These are phyloP conservation scores for Heliconius nattereri DNA, from an alignment of 1,140 invertebrate species.

Conservation along the genomic window DNA sequence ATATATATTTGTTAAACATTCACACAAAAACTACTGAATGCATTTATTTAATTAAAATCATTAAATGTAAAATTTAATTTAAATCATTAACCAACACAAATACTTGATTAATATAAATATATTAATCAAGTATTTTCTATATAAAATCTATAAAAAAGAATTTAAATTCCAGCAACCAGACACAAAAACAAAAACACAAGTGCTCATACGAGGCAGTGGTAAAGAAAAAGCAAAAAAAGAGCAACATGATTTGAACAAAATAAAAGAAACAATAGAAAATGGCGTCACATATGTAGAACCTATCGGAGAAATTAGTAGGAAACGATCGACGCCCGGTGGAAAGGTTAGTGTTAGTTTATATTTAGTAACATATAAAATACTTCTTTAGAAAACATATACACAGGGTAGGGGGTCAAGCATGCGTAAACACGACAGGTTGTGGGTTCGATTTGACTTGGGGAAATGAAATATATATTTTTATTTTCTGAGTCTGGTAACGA, in stretches of 20 bases:
- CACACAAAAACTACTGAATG: too few species aligned
- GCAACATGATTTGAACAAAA: conserved; percentile 54
- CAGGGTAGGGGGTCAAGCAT: background rate
- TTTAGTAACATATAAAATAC: background rate
- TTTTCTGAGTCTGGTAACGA: too few species aligned
- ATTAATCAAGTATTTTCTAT: too few species aligned
- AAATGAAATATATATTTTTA: too few species aligned
- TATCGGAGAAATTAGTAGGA: conserved; percentile 61
- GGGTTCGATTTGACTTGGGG: too few species aligned
- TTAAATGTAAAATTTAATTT: too few species aligned
- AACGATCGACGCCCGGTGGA: conserved; percentile 56
- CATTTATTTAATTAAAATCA: too few species aligned
- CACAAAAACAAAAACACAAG: conserved; percentile 71
- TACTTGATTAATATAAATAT: too few species aligned
- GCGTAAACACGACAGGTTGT: too few species aligned
- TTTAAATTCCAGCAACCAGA: conserved; percentile 63
- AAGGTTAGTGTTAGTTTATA: conserved; percentile 51
- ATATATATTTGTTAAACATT: too few species aligned
- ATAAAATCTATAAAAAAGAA: background rate
- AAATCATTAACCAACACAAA: too few species aligned
- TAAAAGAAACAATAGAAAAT: conserved; percentile 39
- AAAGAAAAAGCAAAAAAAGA: conserved; percentile 51
- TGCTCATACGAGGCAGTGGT: conserved; percentile 62
- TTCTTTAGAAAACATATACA: background rate
- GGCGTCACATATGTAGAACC: conserved; percentile 64